Base-by-base conservation (phyloP, 2,797 vertebrate species). In the Enteromius fasciolatus region DNA sequence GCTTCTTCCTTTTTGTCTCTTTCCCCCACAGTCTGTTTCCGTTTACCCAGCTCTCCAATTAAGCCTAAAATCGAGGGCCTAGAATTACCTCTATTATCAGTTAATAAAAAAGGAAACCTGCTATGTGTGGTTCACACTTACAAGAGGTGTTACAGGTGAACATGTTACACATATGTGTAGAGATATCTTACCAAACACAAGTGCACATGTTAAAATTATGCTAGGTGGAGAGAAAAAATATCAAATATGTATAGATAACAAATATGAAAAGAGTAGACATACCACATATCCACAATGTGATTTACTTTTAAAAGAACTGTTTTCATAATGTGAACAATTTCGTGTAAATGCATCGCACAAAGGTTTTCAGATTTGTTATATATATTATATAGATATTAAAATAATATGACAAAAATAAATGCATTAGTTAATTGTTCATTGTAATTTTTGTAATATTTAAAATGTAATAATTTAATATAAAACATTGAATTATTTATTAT, bases 121-220 rank as follows among this genome's bases (percentile, higher is more conserved):
- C 66, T 80, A 77, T 77, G 59, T 87, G 80, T 82, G 66, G 12
- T 82, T 82, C 78, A 76, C 46, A 70, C 70, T 66, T 72, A 48
- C 70, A 48, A 44, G 57, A 78, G 61, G 68, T 18, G 28, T 66
- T 67, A 73, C 73, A 76, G 72, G 33, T 81, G 81, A 75, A n/a
- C 67, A 59, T 36, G 25, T 12, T 41, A 63, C 1, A 6, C 57
- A 20, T 76, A 61, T 61, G 54, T 46, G 9, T 63, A 63, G 39
- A 44, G 23, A 20, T 28, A 28, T 44, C 54, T 76, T 61, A 20
- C 54, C n/a, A 63, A 44, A 7, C 57, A 46, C 39, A 76, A 63
- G 39, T 31, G 17, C 17, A 20, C 3, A 0, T 76, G 57, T 63
- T 63, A 17, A n/a, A 76, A 46, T 36, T n/a, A 39, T 4, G 31